Evolutionary conservation across 1,140 invertebrate species (phyloP).

Genomic region (Paramacrobiotus metropolitanus): DNA sequence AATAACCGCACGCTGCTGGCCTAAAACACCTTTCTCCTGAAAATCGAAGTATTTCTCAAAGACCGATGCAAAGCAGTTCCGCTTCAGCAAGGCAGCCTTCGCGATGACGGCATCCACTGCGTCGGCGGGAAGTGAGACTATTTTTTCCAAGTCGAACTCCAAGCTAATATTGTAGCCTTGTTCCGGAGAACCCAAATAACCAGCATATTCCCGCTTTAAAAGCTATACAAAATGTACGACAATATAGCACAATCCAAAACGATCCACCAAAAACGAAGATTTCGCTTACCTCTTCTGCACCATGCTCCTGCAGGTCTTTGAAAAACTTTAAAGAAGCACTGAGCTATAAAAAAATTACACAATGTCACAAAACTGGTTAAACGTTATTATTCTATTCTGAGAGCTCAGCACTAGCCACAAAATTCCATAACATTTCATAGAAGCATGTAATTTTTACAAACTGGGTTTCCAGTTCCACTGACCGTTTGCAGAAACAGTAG

Average conservation of each 20-base stretch:
- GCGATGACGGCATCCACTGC: conserved; percentile 68
- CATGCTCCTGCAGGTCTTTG: conserved; percentile 89
- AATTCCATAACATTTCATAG: too few relatives aligned
- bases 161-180: conserved; percentile 84
- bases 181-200: conserved; percentile 52
- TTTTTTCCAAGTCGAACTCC: conserved; percentile 70
- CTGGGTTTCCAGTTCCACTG: too few relatives aligned
- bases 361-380: too few relatives aligned
- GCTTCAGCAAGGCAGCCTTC: conserved; percentile 78
- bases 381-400: too few relatives aligned
- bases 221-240: conserved; percentile 26
- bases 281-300: conserved; percentile 53
- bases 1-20: conserved; percentile 81
- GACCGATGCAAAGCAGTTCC: conserved; percentile 96
- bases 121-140: conserved; percentile 33
- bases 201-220: conserved; percentile 69
- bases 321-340: conserved; percentile 97
- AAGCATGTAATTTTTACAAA: too few relatives aligned
- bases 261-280: conserved; percentile 4
- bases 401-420: too few relatives aligned
- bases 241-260: conserved; percentile 2
- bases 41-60: conserved; percentile 99
- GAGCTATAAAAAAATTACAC: conserved; percentile 42
- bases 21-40: conserved; percentile 70
- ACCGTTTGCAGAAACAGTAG: too few relatives aligned